Percentiles rank a stretch among this genome's conserved stretches.
These are phyloP conservation scores for Rhinoptilus africanus DNA, from an alignment of 2,113 vertebrate genomes.

Conservation along the genomic window DNA sequence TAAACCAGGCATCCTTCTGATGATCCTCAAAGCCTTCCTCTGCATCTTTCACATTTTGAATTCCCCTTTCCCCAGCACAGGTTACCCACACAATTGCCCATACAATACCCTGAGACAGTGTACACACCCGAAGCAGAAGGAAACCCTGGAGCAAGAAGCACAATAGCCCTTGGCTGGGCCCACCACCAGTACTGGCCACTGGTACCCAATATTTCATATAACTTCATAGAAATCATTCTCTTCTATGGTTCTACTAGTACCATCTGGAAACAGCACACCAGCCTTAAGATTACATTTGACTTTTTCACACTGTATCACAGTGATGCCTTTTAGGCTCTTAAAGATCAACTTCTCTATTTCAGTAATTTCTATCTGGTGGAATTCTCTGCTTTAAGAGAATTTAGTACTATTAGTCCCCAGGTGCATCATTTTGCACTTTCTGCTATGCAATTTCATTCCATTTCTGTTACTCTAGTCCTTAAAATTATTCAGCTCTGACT, in stretches of 20 bases:
- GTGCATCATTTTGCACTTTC: neutral
- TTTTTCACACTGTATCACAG: neutral
- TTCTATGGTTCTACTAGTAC: neutral
- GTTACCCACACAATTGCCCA: too few relatives aligned
- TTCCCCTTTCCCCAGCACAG: neutral
- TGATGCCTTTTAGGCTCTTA: neutral
- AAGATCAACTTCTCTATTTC: conserved; percentile 8
- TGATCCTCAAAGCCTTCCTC: neutral
- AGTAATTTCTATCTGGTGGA: neutral
- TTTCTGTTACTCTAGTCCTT: neutral
- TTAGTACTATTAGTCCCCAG: neutral
- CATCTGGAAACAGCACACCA: neutral
- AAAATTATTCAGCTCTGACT: neutral
- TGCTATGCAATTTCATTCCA: conserved; percentile 15
- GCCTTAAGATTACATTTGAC: neutral
- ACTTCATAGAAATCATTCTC: neutral
- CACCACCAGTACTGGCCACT: neutral
- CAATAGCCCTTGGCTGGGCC: neutral
- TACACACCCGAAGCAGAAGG: neutral
- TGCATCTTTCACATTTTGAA: neutral
- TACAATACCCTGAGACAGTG: neutral
- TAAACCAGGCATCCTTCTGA: neutral
- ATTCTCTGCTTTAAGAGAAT: neutral
- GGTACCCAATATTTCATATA: neutral
- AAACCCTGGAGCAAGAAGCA: neutral